Evolutionary conservation across 2,797 vertebrate species (phyloP), one percentile per base, ranked within the genome.

Genomic region (Coilia nasus): DNA sequence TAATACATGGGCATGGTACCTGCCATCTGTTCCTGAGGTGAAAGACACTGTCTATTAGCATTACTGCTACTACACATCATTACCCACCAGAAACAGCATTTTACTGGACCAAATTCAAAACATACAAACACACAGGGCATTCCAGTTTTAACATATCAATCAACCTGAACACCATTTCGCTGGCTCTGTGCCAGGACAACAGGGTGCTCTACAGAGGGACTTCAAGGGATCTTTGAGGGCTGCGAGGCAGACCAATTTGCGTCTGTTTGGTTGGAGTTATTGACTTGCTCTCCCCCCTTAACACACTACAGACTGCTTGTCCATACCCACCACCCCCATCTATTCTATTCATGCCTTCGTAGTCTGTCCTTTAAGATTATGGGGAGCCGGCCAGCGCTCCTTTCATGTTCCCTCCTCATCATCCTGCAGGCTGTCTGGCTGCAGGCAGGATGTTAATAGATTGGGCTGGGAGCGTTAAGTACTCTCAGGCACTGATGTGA

Each of bases 381-480:
- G 88, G 88, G 80, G 35, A 86, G 85, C 10, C 31, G 19, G 62
- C 10, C 31, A 21, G 62, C 47, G 50, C 56, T 35, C 81, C 85
- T 88, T 86, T 84, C 67, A 86, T 94, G 92, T 93, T 89, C 88
- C 86, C 90, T 92, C 88, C 71, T 54, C 50, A 54, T 54, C 50
- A 54, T 54, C 50, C 7, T 54, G 50, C 9, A 10, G 50, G 89
- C 91, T 90, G 90, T 90, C 90, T 86, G 91, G 2, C 89, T 87
- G 87, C 87, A 90, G 75, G n/a, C 56, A 89, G 93, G 93, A 92
- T 93, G 92, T 91, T 92, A 94, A 94, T 91, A 92, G 89, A 92
- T 93, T 88, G 93, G 90, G 92, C 88, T 86, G 86, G 87, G 87
- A 57, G 88, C 82, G 64, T 87, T 64, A 15, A 71, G 81, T 88